Conservation (phyloP, 2,888 invertebrate genomes). For the Cylloceria caligata region DNA sequence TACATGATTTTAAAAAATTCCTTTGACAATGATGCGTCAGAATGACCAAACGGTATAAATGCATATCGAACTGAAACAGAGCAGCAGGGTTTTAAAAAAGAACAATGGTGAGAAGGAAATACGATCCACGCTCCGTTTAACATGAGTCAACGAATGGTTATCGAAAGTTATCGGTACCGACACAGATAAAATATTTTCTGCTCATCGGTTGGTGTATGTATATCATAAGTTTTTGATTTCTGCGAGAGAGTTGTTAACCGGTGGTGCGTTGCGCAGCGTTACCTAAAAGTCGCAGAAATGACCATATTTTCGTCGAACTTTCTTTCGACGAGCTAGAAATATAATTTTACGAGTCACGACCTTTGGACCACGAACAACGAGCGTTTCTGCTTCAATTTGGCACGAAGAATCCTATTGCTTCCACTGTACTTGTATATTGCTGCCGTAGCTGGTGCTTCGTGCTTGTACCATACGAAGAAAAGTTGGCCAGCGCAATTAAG, state of each 20-base stretch:
- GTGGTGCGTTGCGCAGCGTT: neutral
- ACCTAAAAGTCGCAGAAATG: slow-evolving; percentile 16
- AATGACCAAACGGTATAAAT: too few species aligned
- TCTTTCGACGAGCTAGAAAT: slow-evolving; percentile 43
- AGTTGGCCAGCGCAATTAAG: slow-evolving; percentile 72
- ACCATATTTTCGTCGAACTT: slow-evolving; percentile 57
- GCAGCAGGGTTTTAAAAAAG: neutral
- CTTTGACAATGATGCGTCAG: too few species aligned
- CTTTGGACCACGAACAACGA: slow-evolving; percentile 46
- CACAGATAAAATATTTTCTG: slow-evolving; percentile 35
- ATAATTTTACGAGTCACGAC: slow-evolving; percentile 57
- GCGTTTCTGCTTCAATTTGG: slow-evolving; percentile 50
- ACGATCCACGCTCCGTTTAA: slow-evolving; percentile 75
- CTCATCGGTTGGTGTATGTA: slow-evolving; percentile 4
- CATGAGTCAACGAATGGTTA: slow-evolving; percentile 66
- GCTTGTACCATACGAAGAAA: slow-evolving; percentile 61
- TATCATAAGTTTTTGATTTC: neutral
- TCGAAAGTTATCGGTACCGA: slow-evolving; percentile 27
- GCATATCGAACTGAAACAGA: neutral
- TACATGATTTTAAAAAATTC: too few species aligned
- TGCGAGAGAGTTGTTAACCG: slow-evolving; percentile 1
- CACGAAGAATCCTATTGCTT: slow-evolving; percentile 32
- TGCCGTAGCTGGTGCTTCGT: slow-evolving; percentile 9
- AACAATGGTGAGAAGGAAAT: slow-evolving; percentile 68
- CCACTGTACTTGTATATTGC: slow-evolving; percentile 2